Base-by-base conservation (phyloP, 1,140 invertebrate species). In the Lepidurus couesii region DNA sequence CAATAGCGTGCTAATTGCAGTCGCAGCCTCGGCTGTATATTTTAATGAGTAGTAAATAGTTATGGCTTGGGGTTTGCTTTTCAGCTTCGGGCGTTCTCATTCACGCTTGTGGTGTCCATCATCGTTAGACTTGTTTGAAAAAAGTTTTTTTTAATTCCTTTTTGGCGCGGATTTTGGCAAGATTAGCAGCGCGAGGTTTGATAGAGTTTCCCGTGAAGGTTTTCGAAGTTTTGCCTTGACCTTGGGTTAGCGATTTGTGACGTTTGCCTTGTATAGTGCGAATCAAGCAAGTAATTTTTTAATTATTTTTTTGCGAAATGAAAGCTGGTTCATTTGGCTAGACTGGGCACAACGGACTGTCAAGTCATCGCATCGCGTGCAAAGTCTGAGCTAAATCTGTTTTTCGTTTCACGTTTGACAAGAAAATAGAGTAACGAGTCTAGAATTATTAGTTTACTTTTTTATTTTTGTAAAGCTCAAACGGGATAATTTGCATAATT, bases 1-100 rank as follows among this genome's bases (percentile, higher is more conserved):
- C 53, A 65, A 65, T 65, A 65, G 53, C 53, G 13, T 65, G 53
- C 53, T 65, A 65, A 65, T 65, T 65, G 53, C 53, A 65, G 53
- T 65, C 21, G 16, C 21, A 13, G 53, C 4, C 34, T 34, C 34
- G 34, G 34, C 34, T 34, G 34, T 34, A 34, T 34, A 34, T 34
- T 34, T 34, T 34, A 34, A 34, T 34, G 34, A 34, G 34, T 34
- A 34, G 34, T 34, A 34, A 34, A 34, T 34, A 34, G 53, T 65
- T 65, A 7, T 65, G 53, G 53, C 53, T 9, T 4, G 53, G 45
- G 53, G 8, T 65, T 65, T 65, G 16, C 8, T 65, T 65, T 65
- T 65, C 53, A 16, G 53, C 53, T 21, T 65, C 53, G 53, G 21
- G 53, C 53, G 53, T 65, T 65, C 16, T 65, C 53, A n/a, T 65